Evolutionary conservation across 2,797 vertebrate species (phyloP), one percentile per base, ranked within the genome.

Genomic region (Epinephelus coioides): DNA sequence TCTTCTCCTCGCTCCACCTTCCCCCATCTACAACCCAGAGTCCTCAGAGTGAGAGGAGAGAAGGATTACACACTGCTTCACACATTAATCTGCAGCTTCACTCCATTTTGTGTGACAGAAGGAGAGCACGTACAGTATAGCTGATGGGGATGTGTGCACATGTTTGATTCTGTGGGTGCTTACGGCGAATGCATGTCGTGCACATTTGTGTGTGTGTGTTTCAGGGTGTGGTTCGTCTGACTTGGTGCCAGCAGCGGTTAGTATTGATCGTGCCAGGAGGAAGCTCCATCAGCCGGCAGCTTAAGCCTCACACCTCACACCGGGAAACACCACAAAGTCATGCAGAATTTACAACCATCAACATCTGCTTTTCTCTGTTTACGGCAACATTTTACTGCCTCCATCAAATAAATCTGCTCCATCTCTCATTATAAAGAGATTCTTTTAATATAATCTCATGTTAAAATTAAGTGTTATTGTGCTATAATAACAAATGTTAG

Each of bases 251-350:
- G 75, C 69, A 74, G 83, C 13, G 25, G 57, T 81, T 76, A 81
- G 84, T 89, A 91, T 87, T 91, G 88, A 91, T 87, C 79, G 55
- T 69, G 76, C 75, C 79, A 82, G 81, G 73, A 86, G 77, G 74
- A 69, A 75, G 65, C 73, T 79, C 76, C 67, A 71, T 89, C 75
- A 86, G 65, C 72, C 6, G 19, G 75, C 19, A 30, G 5, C 79
- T 84, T 78, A 81, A 84, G 56, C 44, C 5, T 53, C 73, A 72
- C 77, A 79, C 55, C 54, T 84, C 60, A 64, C 44, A 21, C 43
- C n/a, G 62, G 73, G 65, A 83, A 86, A 78, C 60, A 79, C 62
- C 63, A 67, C 43, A 62, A 25, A 62, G 50, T 81, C 78, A 76
- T 21, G 38, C 27, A 76, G 44, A 70, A 76, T 78, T 71, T 46